These are phyloP conservation scores for Amiota minor DNA, from an alignment of 2,888 invertebrate genomes.

Conservation along the genomic window DNA sequence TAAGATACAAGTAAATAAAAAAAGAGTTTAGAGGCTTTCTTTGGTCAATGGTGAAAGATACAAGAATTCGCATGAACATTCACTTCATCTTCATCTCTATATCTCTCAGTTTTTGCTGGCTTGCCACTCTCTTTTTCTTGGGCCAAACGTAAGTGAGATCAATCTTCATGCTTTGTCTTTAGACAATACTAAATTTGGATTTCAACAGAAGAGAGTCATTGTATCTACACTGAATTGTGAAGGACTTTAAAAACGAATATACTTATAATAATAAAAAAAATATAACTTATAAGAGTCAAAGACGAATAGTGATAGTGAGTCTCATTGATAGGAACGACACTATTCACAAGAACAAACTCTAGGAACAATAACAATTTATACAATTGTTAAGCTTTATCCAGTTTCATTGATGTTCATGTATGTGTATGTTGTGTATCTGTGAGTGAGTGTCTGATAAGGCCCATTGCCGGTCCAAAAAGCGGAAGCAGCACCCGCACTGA, in stretches of 20 bases:
- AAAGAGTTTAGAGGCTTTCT: conserved; percentile 1
- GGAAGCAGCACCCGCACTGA: conserved; percentile 1
- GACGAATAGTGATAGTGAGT: conserved; percentile 1
- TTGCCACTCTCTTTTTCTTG: not conserved
- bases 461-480: not conserved
- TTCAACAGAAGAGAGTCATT: conserved; percentile 17
- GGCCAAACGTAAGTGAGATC: not conserved
- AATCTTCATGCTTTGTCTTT: not conserved
- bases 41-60: not conserved
- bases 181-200: conserved; percentile 24
- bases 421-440: conserved; percentile 15
- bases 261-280: not conserved
- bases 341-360: conserved; percentile 8
- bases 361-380: not conserved
- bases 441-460: conserved; percentile 11
- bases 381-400: conserved; percentile 17
- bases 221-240: conserved; percentile 12
- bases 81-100: not conserved
- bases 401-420: not conserved
- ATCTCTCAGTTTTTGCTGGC: not conserved
- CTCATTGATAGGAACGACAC: not conserved
- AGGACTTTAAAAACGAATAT: not conserved
- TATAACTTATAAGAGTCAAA: not conserved
- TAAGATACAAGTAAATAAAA: not conserved
- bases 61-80: not conserved